Base-by-base conservation (phyloP, 2,113 vertebrate species). In the Bungarus multicinctus region DNA sequence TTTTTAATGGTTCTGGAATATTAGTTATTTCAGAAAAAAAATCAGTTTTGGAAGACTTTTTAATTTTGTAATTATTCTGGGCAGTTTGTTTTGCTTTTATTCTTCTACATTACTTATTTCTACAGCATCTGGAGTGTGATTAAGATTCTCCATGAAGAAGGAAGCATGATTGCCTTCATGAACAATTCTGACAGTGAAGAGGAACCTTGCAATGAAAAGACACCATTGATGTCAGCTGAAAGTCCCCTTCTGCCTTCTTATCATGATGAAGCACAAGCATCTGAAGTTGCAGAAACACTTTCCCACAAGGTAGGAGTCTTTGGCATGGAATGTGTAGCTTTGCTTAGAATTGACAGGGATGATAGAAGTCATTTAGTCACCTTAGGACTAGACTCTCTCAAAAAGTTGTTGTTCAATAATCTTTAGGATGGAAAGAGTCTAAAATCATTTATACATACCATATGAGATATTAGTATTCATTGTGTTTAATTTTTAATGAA, bases 121-220 rank as follows among this genome's bases (percentile, higher is more conserved):
- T 22, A 87, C 34, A 57, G 88, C 89, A 34, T 85, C 69, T 9
- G 20, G n/a, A 0, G 10, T 90, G 50, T 9, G 1, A 2, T n/a
- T 47, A 64, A 96, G 96, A 96, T 0, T 5, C 90, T 89, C 57
- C 27, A 25, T 0, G 1, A 74, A 94, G 91, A 5, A 20, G 81
- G 3, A 0, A 96, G 3, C 0, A 98, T 98, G 98, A 97, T 98
- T 92, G 96, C 95, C 0, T 98, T 98, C 97, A 99, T 98, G 98
- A 98, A 98, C 95, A 96, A 97, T 39, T 99, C 99, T 0, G 99
- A 99, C 96, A 99, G 98, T 0, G 99, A 99, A 50, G 99, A 99
- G 9, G 99, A 99, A 93, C 96, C 97, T 22, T 99, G 98, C 93
- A 98, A 98, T 47, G 99, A 99, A 94, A 98, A 98, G 95, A 98